phyloP scores from a whole-genome alignment of 2,888 invertebrate species.

The Lepeophtheirus nordmannii region DNA sequence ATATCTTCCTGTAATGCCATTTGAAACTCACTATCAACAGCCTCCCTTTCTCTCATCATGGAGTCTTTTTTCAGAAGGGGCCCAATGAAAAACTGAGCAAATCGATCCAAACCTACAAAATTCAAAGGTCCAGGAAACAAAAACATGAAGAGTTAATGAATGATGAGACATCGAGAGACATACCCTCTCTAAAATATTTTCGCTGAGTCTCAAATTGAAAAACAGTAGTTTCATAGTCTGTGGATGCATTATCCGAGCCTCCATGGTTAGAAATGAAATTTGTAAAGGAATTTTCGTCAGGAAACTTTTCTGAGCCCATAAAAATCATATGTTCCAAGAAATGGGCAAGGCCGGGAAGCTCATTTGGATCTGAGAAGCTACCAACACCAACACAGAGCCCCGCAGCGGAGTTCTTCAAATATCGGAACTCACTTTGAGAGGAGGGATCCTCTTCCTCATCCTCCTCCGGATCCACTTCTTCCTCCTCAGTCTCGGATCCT shows the following conservation, averaged over 20 bases:
- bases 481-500: not conserved
- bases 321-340: constrained; percentile 84
- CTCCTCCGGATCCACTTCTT: constrained; percentile 19
- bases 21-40: constrained; percentile 60
- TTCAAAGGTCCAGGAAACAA: not conserved
- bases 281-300: constrained; percentile 68
- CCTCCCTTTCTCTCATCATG: constrained; percentile 68
- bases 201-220: constrained; percentile 79
- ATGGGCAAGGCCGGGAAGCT: constrained; percentile 62
- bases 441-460: constrained; percentile 34
- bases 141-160: too few species aligned
- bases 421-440: constrained; percentile 25
- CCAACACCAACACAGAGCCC: constrained; percentile 60
- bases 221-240: constrained; percentile 68
- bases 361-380: constrained; percentile 56
- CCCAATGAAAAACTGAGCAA: constrained; percentile 70
- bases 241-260: constrained; percentile 70
- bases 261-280: constrained; percentile 62
- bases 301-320: constrained; percentile 81
- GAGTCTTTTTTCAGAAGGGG: constrained; percentile 70
- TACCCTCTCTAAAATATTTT: constrained; percentile 52
- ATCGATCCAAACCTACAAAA: constrained; percentile 49
- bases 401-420: constrained; percentile 47
- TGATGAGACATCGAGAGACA: too few species aligned
- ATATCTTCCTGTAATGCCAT: constrained; percentile 1